Evolutionary conservation across 2,888 invertebrate species (phyloP).

Genomic region (Melipona beecheii): DNA sequence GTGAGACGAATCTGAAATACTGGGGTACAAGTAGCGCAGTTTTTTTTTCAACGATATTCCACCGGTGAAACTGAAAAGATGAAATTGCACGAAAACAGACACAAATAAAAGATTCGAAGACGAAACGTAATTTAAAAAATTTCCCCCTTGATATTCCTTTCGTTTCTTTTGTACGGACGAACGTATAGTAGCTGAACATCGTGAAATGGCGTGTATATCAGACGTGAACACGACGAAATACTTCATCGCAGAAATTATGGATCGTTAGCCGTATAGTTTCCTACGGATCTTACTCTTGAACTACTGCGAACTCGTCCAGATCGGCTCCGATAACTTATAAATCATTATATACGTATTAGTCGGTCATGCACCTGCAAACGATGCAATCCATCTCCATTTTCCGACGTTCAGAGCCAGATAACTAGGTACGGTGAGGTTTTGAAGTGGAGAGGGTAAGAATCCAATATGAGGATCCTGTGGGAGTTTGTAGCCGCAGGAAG

Average conservation of each 20-base stretch:
- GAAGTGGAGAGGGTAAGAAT: constrained; percentile 54
- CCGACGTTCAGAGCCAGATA: constrained; percentile 43
- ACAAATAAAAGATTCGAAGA: too few species aligned
- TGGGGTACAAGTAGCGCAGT: too few species aligned
- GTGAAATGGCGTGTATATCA: not conserved
- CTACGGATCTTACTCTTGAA: not conserved
- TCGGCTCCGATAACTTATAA: constrained; percentile 33
- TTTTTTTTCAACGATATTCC: not conserved
- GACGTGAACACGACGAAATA: not conserved
- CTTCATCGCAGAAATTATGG: not conserved
- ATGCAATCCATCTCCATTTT: constrained; percentile 54
- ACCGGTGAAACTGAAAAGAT: not conserved
- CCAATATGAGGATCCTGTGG: constrained; percentile 62
- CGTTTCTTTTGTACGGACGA: too few species aligned
- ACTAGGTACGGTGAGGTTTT: constrained; percentile 54
- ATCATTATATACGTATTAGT: constrained; percentile 34
- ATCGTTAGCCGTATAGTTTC: constrained; percentile 12
- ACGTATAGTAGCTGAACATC: too few species aligned
- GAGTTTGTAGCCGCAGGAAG: constrained; percentile 58
- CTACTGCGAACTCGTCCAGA: not conserved
- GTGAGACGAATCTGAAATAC: too few species aligned
- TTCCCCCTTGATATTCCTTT: too few species aligned
- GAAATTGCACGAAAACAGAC: not conserved
- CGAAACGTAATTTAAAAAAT: too few species aligned
- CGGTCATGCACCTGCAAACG: constrained; percentile 29